These are phyloP conservation scores for Syndactyla subalaris DNA, from an alignment of 2,797 vertebrate species.

Conservation along the genomic window DNA sequence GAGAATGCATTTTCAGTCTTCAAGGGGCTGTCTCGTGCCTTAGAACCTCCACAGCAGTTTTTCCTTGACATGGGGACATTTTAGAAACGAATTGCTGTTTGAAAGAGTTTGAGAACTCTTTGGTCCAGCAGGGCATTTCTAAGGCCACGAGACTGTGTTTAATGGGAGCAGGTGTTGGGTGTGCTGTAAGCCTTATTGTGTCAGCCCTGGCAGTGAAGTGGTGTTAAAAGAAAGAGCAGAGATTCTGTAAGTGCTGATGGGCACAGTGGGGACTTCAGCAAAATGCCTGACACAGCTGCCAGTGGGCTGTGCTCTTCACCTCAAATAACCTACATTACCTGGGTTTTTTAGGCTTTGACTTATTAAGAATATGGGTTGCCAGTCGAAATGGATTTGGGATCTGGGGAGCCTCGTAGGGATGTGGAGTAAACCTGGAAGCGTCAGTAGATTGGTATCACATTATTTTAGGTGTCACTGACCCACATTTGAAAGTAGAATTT, in stretches of 20 bases:
- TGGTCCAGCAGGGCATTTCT: neutral
- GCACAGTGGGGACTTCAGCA: neutral
- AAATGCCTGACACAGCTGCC: neutral
- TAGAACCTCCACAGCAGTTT: neutral
- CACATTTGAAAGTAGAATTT: neutral
- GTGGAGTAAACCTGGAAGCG: neutral
- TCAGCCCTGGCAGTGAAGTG: neutral
- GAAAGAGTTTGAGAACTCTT: neutral
- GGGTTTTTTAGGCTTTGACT: neutral
- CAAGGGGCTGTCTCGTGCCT: neutral
- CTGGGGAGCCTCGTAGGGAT: neutral
- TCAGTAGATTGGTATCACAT: fast-evolving
- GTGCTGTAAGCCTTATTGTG: neutral
- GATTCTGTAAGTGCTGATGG: neutral
- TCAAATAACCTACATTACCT: neutral
- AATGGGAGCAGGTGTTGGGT: neutral
- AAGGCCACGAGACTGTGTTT: neutral
- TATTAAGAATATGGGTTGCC: fast-evolving
- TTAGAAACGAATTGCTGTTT: neutral
- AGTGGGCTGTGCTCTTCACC: neutral
- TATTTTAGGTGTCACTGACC: neutral
- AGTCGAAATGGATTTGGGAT: neutral
- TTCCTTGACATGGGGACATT: fast-evolving
- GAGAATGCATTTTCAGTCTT: neutral
- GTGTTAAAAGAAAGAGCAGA: neutral